Evolutionary conservation across 2,113 vertebrate species (phyloP).

Genomic region (Phalacrocorax carbo): DNA sequence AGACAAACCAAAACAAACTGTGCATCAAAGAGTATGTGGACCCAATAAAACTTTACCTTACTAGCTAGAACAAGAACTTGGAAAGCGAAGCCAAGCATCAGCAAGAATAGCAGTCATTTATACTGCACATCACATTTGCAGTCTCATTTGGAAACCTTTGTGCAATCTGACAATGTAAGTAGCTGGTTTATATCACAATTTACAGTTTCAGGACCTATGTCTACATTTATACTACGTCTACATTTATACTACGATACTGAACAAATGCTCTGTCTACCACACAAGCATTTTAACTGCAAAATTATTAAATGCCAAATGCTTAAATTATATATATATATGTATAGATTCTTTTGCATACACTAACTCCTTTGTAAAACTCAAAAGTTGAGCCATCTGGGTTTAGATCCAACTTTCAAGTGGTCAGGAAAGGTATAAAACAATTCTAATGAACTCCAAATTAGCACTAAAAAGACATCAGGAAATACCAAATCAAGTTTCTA

Average conservation of each 20-base stretch:
- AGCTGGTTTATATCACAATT: not conserved
- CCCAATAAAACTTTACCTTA: not conserved
- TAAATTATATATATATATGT: not conserved
- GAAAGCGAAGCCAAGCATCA: not conserved
- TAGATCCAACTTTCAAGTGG: not conserved
- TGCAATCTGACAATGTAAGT: not conserved
- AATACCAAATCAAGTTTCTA: not conserved
- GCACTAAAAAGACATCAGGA: not conserved
- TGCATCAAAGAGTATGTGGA: not conserved
- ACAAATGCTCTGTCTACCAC: not conserved
- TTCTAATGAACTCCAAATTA: not conserved
- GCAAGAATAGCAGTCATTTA: not conserved
- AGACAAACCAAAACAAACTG: not conserved
- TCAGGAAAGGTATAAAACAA: not conserved
- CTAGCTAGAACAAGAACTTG: not conserved
- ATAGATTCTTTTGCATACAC: rapidly evolving
- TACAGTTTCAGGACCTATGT: not conserved
- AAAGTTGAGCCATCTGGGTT: not conserved
- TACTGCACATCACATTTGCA: rapidly evolving
- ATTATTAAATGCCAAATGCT: not conserved
- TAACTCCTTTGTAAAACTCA: not conserved
- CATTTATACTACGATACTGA: not conserved
- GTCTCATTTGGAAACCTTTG: not conserved
- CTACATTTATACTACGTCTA: not conserved
- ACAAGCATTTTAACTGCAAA: not conserved